Evolutionary conservation across 2,888 invertebrate genomes (phyloP).

Genomic region (Cryptops parisi): DNA sequence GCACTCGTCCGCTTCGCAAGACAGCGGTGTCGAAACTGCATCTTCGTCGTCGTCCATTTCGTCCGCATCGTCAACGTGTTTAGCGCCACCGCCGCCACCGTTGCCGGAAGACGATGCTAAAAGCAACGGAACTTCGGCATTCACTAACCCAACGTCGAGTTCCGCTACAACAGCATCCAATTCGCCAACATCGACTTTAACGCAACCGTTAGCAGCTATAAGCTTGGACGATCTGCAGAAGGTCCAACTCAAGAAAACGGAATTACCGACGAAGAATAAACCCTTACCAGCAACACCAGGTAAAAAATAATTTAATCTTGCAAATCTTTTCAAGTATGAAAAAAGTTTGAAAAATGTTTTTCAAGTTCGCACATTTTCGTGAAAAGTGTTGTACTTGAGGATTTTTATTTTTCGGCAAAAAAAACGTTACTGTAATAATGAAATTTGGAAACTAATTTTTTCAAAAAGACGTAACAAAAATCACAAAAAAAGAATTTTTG

Average conservation of each 20-base stretch:
- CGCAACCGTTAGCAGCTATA: conserved; percentile 70
- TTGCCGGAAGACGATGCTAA: conserved; percentile 4
- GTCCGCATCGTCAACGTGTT: conserved; percentile 24
- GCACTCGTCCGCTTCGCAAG: conserved; percentile 14
- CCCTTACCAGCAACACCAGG: neutral
- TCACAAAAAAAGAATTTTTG: too few species aligned
- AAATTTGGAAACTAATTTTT: too few species aligned
- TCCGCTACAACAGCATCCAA: conserved; percentile 7
- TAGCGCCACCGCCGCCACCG: conserved; percentile 25
- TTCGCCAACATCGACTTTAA: conserved; percentile 32
- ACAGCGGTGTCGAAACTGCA: conserved; percentile 17
- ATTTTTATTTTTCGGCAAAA: too few species aligned
- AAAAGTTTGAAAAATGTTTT: too few species aligned
- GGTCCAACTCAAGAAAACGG: conserved; percentile 61
- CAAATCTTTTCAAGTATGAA: too few species aligned
- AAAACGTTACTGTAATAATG: too few species aligned
- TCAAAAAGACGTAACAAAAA: too few species aligned
- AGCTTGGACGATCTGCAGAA: conserved; percentile 75
- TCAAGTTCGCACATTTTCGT: too few species aligned
- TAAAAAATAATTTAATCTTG: too few species aligned
- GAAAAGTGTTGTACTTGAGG: too few species aligned
- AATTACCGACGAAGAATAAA: conserved; percentile 24
- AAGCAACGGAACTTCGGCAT: neutral
- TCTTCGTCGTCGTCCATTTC: conserved; percentile 21
- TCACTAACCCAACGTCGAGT: conserved; percentile 4